Conservation (phyloP, 2,113 vertebrate species). For the Pionites leucogaster region DNA sequence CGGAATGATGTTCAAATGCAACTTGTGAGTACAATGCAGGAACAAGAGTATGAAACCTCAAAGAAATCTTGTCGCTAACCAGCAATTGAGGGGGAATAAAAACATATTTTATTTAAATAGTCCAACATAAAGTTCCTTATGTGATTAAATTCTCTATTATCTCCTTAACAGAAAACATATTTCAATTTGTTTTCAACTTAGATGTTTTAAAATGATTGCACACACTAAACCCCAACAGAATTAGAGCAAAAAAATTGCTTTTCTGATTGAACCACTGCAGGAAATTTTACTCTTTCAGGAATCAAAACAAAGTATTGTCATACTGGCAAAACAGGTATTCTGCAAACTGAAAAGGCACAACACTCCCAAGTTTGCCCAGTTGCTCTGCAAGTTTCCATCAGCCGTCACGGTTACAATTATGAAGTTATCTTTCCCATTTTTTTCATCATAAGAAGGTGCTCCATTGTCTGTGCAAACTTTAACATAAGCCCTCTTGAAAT, state of each 20-base stretch:
- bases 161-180: slow-evolving; percentile 65
- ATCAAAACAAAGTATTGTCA: slow-evolving; percentile 7
- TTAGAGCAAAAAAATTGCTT: slow-evolving; percentile 42
- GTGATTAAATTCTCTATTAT: slow-evolving; percentile 61
- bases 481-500: slow-evolving; percentile 75
- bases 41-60: slow-evolving; percentile 62
- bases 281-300: slow-evolving; percentile 49
- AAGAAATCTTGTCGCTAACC: slow-evolving; percentile 37
- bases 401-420: slow-evolving; percentile 20
- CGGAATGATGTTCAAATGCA: slow-evolving; percentile 33
- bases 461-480: slow-evolving; percentile 76
- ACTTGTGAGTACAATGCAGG: slow-evolving; percentile 58
- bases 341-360: slow-evolving; percentile 74
- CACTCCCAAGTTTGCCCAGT: slow-evolving; percentile 52
- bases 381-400: slow-evolving; percentile 58
- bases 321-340: slow-evolving; percentile 53
- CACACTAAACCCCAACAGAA: slow-evolving; percentile 68
- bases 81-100: slow-evolving; percentile 60
- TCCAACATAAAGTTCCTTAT: slow-evolving; percentile 73
- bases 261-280: slow-evolving; percentile 63
- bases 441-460: slow-evolving; percentile 72
- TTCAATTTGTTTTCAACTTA: slow-evolving; percentile 30
- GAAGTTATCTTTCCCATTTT: slow-evolving; percentile 30
- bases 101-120: slow-evolving; percentile 75
- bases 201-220: slow-evolving; percentile 69